Conservation (phyloP, 2,113 vertebrate genomes). For the Alectura lathami region DNA sequence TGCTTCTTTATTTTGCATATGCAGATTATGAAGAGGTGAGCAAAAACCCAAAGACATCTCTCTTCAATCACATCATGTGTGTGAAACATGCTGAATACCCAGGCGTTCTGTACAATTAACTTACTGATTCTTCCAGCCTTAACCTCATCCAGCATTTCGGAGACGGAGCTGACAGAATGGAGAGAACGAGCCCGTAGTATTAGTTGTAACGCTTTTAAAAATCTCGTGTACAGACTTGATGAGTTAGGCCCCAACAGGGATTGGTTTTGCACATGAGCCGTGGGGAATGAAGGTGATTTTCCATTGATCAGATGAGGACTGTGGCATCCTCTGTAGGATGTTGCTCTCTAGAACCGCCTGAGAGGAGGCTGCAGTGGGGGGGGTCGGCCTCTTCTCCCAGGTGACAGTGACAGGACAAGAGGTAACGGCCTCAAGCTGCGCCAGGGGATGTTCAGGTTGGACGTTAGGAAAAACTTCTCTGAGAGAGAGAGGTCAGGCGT, state of each 20-base stretch:
- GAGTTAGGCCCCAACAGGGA: not conserved
- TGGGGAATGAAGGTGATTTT: not conserved
- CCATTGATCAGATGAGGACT: not conserved
- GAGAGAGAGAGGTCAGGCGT: too few relatives aligned
- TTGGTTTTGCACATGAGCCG: not conserved
- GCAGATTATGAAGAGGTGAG: constrained; percentile 98
- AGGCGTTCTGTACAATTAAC: not conserved
- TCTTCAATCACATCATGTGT: not conserved
- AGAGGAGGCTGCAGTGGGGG: too few relatives aligned
- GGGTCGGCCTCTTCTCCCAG: too few relatives aligned
- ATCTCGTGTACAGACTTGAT: not conserved
- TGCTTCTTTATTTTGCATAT: constrained; percentile 99
- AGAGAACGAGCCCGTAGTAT: not conserved
- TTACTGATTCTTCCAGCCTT: not conserved
- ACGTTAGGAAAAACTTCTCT: too few relatives aligned
- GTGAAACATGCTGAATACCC: not conserved
- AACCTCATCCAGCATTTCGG: not conserved
- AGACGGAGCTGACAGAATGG: not conserved
- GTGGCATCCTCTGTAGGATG: not conserved
- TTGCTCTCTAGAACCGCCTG: too few relatives aligned
- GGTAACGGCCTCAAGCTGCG: too few relatives aligned
- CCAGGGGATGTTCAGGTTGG: too few relatives aligned
- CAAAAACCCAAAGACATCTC: not conserved
- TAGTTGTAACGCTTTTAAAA: not conserved
- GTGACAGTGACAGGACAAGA: too few relatives aligned